Evolutionary conservation across 2,113 vertebrate species (phyloP), one percentile per base, ranked within the genome.

Genomic region (Steatornis caripensis): DNA sequence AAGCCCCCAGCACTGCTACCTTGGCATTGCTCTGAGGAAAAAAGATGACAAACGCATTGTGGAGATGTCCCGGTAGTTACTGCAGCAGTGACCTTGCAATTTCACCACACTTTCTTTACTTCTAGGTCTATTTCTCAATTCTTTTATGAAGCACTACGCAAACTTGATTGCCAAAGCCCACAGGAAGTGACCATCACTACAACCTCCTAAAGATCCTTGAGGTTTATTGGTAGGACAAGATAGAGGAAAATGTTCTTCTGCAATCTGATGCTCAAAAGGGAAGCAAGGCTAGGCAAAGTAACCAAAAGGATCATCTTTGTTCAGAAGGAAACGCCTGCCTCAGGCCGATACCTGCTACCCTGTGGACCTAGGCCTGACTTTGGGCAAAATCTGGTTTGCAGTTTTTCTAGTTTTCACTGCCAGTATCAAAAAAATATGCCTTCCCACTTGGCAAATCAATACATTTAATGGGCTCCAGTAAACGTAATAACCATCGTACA

Each of bases 1-100:
- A 99, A 12, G 99, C 99, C 36, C 99, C 99, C 4, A 99, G 98
- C 85, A 99, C 99, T 0, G 99, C 99, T 64, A 99, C 99, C 94
- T 98, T 99, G 29, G 99, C 99, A 97, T 99, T 98, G 95, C 93
- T 99, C 98, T 99, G 86, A 78, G 91, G 49, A 41, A 80, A 22
- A 41, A 14, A 61, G 21, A 23, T 4, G 8, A 60, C 37, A 95
- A 69, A 22, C 5, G 72, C 3, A 5, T 3, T 29, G 6, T 0
- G 17, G 49, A 69, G 53, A 5, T 7, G n/a, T 22, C 46, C 10
- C 7, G 23, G 57, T 29, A 51, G 43, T 6, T 39, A 43, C 8
- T 23, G 16, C 19, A 48, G 45, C 24, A 58, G 32, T 9, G 83
- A 87, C 86, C 89, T n/a, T 14, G 37, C 51, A 64, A 65, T 94